Conservation (phyloP, 2,113 vertebrate species). For the Pogonocichla stellata region DNA sequence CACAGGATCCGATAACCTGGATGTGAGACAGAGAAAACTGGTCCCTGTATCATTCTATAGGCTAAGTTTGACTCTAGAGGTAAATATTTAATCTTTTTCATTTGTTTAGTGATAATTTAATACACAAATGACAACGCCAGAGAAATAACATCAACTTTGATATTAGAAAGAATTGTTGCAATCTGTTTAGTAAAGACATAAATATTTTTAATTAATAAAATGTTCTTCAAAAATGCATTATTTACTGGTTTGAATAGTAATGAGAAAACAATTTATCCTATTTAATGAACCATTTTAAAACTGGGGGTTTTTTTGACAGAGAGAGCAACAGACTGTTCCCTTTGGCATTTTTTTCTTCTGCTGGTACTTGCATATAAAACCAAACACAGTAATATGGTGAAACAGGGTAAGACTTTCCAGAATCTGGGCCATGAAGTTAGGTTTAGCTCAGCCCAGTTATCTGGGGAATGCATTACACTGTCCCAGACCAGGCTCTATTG, state of each 20-base stretch:
- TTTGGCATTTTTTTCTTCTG: neutral
- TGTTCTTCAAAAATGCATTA: constrained; percentile 66
- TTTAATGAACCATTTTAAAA: constrained; percentile 66
- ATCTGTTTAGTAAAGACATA: constrained; percentile 40
- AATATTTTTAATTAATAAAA: constrained; percentile 76
- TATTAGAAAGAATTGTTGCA: constrained; percentile 2
- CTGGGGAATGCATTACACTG: neutral
- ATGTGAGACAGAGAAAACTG: neutral
- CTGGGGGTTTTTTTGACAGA: constrained; percentile 29
- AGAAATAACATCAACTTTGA: constrained; percentile 6
- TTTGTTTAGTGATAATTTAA: constrained; percentile 40
- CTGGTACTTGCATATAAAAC: neutral
- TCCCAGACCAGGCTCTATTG: neutral
- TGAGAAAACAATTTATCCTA: constrained; percentile 65
- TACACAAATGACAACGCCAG: neutral
- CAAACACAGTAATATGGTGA: neutral
- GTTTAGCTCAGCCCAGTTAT: neutral
- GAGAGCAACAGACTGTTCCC: constrained; percentile 15
- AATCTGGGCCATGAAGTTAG: neutral
- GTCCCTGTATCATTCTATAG: neutral
- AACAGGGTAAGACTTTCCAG: neutral
- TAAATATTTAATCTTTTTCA: constrained; percentile 37
- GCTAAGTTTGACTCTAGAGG: neutral
- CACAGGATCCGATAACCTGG: neutral
- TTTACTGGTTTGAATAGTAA: constrained; percentile 66